A percentile compares a stretch with the other conserved stretches of the same genome.
phyloP scores from a whole-genome alignment of 2,113 vertebrate species.

The Thalassoma bifasciatum region DNA sequence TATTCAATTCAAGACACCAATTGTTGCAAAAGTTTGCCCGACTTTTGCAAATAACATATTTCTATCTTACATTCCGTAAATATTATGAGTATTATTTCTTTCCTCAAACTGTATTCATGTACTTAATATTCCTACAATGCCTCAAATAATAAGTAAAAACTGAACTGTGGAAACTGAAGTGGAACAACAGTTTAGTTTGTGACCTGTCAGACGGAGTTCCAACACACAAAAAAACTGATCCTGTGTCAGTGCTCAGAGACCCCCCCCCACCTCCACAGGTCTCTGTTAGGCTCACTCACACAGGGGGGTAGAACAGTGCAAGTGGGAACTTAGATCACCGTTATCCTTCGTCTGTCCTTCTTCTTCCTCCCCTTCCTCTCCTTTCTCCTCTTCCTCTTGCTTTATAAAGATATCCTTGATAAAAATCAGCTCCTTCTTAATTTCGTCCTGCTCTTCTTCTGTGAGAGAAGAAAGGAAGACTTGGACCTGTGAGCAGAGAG shows the following conservation, averaged over 20 bases:
- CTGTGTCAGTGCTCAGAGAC: slow-evolving; percentile 58
- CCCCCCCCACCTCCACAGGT: slow-evolving; percentile 37
- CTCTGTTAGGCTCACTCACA: slow-evolving; percentile 76
- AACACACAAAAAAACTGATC: slow-evolving; percentile 42
- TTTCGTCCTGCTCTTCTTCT: slow-evolving; percentile 86
- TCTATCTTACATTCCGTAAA: too few relatives aligned
- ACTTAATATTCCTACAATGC: background rate
- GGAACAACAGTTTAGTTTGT: slow-evolving; percentile 9
- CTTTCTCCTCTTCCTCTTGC: slow-evolving; percentile 81
- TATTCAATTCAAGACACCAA: too few relatives aligned
- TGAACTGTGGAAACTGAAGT: slow-evolving; percentile 1
- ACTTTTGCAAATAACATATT: too few relatives aligned
- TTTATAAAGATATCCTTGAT: slow-evolving; percentile 92
- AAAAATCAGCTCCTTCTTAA: slow-evolving; percentile 91
- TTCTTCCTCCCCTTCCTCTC: slow-evolving; percentile 54
- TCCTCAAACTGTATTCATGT: too few relatives aligned
- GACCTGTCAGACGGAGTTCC: background rate
- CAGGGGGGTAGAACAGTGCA: slow-evolving; percentile 78
- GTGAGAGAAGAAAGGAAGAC: slow-evolving; percentile 87
- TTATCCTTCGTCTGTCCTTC: slow-evolving; percentile 76
- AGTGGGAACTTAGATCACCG: slow-evolving; percentile 86
- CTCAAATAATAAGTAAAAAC: background rate
- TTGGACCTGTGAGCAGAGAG: slow-evolving; percentile 86
- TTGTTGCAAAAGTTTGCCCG: background rate
- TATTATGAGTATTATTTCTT: too few relatives aligned